Evolutionary conservation across 1,140 invertebrate genomes (phyloP).

Genomic region (Achatina immaculata): DNA sequence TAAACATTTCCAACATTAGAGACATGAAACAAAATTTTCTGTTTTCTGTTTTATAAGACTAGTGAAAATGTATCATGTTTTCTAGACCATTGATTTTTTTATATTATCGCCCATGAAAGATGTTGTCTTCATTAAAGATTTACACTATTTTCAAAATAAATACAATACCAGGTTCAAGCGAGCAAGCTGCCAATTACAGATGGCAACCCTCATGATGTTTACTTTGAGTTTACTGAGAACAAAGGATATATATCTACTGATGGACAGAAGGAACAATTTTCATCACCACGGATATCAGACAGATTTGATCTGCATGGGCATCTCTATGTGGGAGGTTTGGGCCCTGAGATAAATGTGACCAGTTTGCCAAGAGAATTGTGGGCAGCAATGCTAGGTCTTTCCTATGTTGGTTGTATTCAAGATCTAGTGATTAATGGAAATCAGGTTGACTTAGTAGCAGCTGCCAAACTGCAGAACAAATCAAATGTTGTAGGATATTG

Average conservation of each 20-base stretch:
- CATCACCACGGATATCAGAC: constrained; percentile 76
- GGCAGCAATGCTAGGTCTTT: constrained; percentile 88
- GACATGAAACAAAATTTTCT: no score
- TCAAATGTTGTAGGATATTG: constrained; percentile 69
- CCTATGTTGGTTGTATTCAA: constrained; percentile 95
- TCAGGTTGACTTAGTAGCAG: constrained; percentile 89
- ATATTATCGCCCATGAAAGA: no score
- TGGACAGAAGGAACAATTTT: constrained; percentile 88
- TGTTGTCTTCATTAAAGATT: no score
- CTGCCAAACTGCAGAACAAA: constrained; percentile 89
- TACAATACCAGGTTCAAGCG: constrained; percentile 79
- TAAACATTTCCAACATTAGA: no score
- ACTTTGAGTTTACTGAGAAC: constrained; percentile 74
- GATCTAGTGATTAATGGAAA: constrained; percentile 94
- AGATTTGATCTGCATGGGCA: constrained; percentile 87
- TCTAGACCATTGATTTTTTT: no score
- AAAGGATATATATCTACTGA: constrained; percentile 91
- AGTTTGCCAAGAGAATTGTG: constrained; percentile 89
- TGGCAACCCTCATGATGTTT: constrained; percentile 90
- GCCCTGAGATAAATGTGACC: constrained; percentile 67
- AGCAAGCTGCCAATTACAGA: constrained; percentile 80
- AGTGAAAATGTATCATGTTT: no score
- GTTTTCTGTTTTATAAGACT: no score
- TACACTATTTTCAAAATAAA: no score
- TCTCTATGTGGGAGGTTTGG: constrained; percentile 86